These are phyloP conservation scores for Prostheceraeus crozeri DNA, from an alignment of 2,888 invertebrate species.

Conservation along the genomic window DNA sequence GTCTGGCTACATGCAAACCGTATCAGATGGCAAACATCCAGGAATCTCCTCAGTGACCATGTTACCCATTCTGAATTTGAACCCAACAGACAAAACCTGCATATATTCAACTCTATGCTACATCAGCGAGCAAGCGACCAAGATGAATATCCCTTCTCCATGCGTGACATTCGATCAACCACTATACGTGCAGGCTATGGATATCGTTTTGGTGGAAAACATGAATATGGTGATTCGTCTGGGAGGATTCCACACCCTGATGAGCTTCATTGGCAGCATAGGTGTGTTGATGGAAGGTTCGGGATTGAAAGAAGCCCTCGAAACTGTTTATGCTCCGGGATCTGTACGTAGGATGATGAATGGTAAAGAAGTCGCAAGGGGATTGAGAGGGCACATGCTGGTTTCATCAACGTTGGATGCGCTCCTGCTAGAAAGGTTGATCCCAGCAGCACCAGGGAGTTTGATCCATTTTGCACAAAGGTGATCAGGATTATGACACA, in stretches of 20 bases:
- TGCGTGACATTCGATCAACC: conserved; percentile 43
- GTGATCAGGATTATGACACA: background rate
- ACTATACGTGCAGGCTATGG: conserved; percentile 41
- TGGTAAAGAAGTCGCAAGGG: conserved; percentile 43
- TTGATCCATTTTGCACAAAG: too few species aligned
- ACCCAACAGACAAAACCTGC: background rate
- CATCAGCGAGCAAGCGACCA: conserved; percentile 34
- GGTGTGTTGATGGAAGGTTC: conserved; percentile 43
- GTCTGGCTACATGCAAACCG: conserved; percentile 35
- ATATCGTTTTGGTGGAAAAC: conserved; percentile 35
- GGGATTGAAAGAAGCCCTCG: conserved; percentile 43
- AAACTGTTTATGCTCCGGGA: conserved; percentile 43
- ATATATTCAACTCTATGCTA: conserved; percentile 28
- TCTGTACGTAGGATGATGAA: conserved; percentile 43
- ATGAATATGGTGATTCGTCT: conserved; percentile 38
- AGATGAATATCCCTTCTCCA: conserved; percentile 37
- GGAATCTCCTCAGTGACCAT: conserved; percentile 1
- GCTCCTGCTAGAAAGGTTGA: too few species aligned
- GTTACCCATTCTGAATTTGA: conserved; percentile 7
- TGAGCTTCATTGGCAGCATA: conserved; percentile 44
- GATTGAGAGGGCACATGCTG: conserved; percentile 42
- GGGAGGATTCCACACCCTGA: conserved; percentile 42
- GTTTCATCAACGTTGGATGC: conserved; percentile 41
- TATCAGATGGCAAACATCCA: background rate
- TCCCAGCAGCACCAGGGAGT: too few species aligned